These are phyloP conservation scores for Hozukius guyotensis DNA, from an alignment of 2,797 vertebrate species.

Conservation along the genomic window DNA sequence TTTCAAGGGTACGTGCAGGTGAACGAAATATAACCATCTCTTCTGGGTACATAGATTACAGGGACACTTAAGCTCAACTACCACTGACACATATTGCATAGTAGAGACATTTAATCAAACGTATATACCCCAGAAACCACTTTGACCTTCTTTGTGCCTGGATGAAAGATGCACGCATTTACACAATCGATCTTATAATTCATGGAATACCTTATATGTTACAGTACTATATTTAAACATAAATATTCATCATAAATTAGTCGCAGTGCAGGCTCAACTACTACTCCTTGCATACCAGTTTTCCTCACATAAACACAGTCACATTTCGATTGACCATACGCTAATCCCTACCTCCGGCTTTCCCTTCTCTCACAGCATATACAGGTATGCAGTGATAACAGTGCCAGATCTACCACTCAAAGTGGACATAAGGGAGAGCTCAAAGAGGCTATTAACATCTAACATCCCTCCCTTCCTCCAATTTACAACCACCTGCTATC, in stretches of 20 bases:
- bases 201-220: not conserved
- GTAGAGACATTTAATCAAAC: slow-evolving; percentile 14
- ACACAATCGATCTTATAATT: not conserved
- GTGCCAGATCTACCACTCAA: not conserved
- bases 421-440: not conserved
- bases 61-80: not conserved
- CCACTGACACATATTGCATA: not conserved
- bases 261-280: not conserved
- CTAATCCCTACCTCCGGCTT: not conserved
- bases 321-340: not conserved
- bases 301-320: not conserved
- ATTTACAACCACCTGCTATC: not conserved
- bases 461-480: too few species aligned
- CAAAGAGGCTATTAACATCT: not conserved
- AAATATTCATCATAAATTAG: not conserved
- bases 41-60: slow-evolving; percentile 7
- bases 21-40: slow-evolving; percentile 19
- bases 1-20: slow-evolving; percentile 50
- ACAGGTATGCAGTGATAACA: not conserved
- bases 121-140: not conserved
- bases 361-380: not conserved
- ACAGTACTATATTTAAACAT: not conserved
- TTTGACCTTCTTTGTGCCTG: slow-evolving; percentile 1
- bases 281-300: not conserved
- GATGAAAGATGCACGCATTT: not conserved